Conservation (phyloP, 2,797 vertebrate species). For the Hydrophis major region DNA sequence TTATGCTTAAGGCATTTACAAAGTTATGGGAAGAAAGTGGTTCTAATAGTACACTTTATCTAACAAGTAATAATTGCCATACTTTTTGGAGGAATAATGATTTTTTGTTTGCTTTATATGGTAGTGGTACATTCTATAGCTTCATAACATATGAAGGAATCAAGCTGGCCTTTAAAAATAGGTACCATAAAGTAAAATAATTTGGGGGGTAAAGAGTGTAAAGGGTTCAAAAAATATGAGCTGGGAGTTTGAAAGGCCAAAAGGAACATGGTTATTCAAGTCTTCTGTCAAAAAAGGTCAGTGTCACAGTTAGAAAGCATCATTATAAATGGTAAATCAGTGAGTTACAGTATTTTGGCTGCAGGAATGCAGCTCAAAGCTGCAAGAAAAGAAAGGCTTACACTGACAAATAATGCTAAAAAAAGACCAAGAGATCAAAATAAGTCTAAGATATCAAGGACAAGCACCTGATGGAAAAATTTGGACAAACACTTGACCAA, state of each 20-base stretch:
- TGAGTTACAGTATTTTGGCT: background rate
- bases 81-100: background rate
- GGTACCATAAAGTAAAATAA: background rate
- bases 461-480: background rate
- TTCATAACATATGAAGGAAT: background rate
- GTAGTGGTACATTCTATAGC: background rate
- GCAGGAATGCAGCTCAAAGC: background rate
- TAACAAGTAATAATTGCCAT: background rate
- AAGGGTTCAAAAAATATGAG: background rate
- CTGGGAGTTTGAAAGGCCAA: background rate
- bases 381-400: background rate
- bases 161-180: background rate
- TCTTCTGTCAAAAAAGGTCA: background rate
- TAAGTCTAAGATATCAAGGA: background rate
- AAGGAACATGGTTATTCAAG: background rate
- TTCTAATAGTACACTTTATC: background rate
- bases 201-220: background rate
- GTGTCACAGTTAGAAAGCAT: background rate
- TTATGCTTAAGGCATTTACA: constrained; percentile 32
- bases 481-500: background rate
- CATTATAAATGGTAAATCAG: background rate
- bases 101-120: background rate
- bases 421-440: background rate
- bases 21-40: background rate
- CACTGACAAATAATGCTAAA: background rate